Conservation (phyloP, 1,140 invertebrate species). For the Magallana angulata region DNA sequence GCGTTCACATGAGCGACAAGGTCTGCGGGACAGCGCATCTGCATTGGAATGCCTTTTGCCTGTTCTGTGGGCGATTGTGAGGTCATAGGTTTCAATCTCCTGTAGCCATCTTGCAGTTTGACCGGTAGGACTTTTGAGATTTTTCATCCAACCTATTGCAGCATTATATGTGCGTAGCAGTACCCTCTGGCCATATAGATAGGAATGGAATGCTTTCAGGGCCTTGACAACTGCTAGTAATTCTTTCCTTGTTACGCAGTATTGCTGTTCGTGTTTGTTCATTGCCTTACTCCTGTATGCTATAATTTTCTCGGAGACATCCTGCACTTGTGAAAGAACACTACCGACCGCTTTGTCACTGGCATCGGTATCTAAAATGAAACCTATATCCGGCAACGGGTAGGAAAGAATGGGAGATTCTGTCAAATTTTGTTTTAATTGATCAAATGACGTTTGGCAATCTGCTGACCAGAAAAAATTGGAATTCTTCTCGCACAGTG, state of each 20-base stretch:
- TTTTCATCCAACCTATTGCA: conserved; percentile 66
- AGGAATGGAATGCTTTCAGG: no score
- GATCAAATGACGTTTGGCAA: no score
- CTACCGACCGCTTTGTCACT: no score
- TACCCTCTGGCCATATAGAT: conserved; percentile 52
- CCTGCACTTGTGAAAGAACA: no score
- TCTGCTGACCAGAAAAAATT: no score
- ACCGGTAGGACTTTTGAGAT: conserved; percentile 59
- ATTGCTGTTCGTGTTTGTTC: conserved; percentile 26
- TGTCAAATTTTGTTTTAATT: no score
- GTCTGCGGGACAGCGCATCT: conserved; percentile 62
- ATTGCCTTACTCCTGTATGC: background rate
- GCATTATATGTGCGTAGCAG: conserved; percentile 64
- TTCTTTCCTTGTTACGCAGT: conserved; percentile 21
- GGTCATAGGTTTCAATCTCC: conserved; percentile 63
- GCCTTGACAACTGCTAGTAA: background rate
- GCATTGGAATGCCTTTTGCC: conserved; percentile 69
- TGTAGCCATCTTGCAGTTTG: conserved; percentile 69
- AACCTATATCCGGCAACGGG: no score
- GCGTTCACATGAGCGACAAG: conserved; percentile 53
- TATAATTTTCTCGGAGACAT: background rate
- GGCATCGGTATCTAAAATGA: no score
- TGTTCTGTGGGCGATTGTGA: conserved; percentile 62
- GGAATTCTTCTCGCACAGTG: no score
- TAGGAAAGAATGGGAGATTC: no score